Percentiles rank a stretch among this genome's conserved stretches.
Evolutionary conservation across 2,113 vertebrate genomes (phyloP).

Genomic region (Irena cyanogastra): DNA sequence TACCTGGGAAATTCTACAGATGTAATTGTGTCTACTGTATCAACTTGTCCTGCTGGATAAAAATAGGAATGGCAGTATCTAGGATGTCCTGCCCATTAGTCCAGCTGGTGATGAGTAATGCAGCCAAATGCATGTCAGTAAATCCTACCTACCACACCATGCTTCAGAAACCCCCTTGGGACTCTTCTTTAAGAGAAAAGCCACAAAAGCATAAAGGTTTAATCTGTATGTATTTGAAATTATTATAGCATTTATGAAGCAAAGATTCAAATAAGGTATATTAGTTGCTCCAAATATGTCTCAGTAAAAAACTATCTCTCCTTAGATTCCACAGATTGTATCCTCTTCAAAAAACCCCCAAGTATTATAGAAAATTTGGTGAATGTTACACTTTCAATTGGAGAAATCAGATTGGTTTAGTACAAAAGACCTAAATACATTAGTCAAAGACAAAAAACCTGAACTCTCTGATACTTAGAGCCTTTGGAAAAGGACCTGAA

Average conservation of each 20-base stretch:
- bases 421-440: not conserved
- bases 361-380: not conserved
- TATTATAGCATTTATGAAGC: not conserved
- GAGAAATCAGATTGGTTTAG: not conserved
- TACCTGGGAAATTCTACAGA: not conserved
- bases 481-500: not conserved
- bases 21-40: not conserved
- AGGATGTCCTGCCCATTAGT: not conserved
- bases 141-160: not conserved
- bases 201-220: not conserved
- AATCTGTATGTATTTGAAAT: not conserved
- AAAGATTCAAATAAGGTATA: not conserved
- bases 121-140: not conserved
- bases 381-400: not conserved
- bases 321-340: not conserved
- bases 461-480: not conserved
- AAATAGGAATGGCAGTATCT: constrained; percentile 20
- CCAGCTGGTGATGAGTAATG: not conserved
- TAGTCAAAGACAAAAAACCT: not conserved
- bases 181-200: not conserved
- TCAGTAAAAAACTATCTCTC: not conserved
- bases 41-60: not conserved
- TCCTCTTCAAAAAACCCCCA: not conserved
- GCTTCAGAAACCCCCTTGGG: not conserved
- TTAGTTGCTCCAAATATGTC: not conserved